A percentile compares a stretch with the other conserved stretches of the same genome.
Evolutionary conservation across 2,888 invertebrate species (phyloP).

Genomic region (Drosophila planitibia): DNA sequence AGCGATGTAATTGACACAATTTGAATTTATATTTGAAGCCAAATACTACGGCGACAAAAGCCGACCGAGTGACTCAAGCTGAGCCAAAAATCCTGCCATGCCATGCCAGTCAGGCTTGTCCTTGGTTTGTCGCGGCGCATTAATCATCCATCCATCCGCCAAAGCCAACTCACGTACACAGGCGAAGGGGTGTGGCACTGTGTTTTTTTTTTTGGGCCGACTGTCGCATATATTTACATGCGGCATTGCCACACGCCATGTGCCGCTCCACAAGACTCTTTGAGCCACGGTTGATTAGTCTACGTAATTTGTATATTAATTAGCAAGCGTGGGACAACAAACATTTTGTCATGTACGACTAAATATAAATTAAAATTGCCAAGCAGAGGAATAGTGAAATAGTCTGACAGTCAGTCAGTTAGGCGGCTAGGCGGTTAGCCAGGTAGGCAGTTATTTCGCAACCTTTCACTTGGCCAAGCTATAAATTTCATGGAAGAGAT

Average conservation of each 20-base stretch:
- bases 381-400: neutral
- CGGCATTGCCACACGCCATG: slow-evolving; percentile 46
- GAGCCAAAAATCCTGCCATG: slow-evolving; percentile 56
- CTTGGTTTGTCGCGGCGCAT: slow-evolving; percentile 77
- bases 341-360: slow-evolving; percentile 35
- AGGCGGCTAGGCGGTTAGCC: neutral
- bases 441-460: slow-evolving; percentile 10
- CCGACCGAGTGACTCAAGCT: slow-evolving; percentile 72
- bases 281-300: slow-evolving; percentile 54
- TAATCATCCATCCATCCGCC: slow-evolving; percentile 66
- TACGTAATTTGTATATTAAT: slow-evolving; percentile 72
- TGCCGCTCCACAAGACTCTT: neutral
- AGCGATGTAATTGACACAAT: slow-evolving; percentile 79
- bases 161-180: slow-evolving; percentile 17
- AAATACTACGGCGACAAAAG: slow-evolving; percentile 20
- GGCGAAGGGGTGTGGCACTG: slow-evolving; percentile 50
- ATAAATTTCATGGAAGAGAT: slow-evolving; percentile 62
- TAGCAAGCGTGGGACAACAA: slow-evolving; percentile 62
- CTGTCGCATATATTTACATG: slow-evolving; percentile 53
- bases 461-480: slow-evolving; percentile 69
- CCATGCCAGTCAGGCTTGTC: slow-evolving; percentile 45
- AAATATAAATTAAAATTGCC: slow-evolving; percentile 59
- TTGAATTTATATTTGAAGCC: slow-evolving; percentile 73
- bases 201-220: slow-evolving; percentile 56
- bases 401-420: slow-evolving; percentile 7